Conservation (phyloP, 2,888 invertebrate genomes). For the Drosophila antonietae region DNA sequence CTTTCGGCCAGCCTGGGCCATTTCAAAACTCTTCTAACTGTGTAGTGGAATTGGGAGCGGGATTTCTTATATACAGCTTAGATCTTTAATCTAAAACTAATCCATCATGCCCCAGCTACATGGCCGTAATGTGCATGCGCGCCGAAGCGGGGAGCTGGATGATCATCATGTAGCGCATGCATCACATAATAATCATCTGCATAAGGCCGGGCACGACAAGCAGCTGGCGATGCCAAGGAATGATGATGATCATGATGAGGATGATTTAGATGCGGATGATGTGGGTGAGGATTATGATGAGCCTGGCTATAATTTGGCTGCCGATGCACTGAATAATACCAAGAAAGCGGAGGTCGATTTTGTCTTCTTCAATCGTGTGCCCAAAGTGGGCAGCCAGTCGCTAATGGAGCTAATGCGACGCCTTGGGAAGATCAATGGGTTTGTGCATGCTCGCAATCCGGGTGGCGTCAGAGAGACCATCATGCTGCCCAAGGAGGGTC, state of each 20-base stretch:
- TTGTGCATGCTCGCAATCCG: conserved; percentile 87
- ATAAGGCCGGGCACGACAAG: conserved; percentile 50
- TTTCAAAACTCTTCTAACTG: conserved; percentile 33
- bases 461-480: conserved; percentile 94
- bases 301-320: conserved; percentile 49
- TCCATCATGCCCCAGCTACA: conserved; percentile 49
- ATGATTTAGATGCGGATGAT: not conserved
- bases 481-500: conserved; percentile 90
- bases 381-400: conserved; percentile 95
- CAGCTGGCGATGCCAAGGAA: conserved; percentile 54
- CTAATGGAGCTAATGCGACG: conserved; percentile 92
- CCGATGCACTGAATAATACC: conserved; percentile 80
- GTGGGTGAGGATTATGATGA: conserved; percentile 31
- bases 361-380: conserved; percentile 94
- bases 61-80: not conserved
- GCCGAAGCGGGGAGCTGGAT: conserved; percentile 16
- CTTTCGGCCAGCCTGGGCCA: conserved; percentile 43
- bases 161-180: conserved; percentile 39
- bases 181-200: conserved; percentile 50
- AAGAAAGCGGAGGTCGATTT: conserved; percentile 86
- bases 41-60: conserved; percentile 11
- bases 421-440: conserved; percentile 85
- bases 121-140: conserved; percentile 57
- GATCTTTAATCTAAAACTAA: conserved; percentile 25
- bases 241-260: not conserved